Conservation (phyloP, 2,113 vertebrate genomes). For the Scomber colias region DNA sequence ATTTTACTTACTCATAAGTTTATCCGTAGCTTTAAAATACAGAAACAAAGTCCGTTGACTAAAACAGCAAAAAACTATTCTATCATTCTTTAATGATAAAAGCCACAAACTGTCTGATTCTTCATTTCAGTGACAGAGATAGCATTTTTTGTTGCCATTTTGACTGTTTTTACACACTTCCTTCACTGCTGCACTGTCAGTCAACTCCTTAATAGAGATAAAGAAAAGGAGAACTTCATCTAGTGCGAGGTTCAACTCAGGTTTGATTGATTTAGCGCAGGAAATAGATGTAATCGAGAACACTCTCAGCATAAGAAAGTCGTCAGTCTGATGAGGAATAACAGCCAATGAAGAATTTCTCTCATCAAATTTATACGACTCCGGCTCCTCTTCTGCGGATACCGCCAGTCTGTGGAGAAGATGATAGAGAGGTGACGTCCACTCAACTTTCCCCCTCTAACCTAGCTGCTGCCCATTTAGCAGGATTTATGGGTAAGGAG, state of each 20-base stretch:
- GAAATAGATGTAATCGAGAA: constrained; percentile 67
- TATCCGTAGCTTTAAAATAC: neutral
- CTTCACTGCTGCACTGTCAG: neutral
- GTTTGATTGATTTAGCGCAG: constrained; percentile 61
- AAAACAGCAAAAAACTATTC: neutral
- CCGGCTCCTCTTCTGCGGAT: constrained; percentile 54
- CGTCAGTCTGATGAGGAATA: constrained; percentile 46
- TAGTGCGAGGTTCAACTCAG: constrained; percentile 17
- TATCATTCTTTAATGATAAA: neutral
- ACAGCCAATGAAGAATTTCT: constrained; percentile 34
- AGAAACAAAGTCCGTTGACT: neutral
- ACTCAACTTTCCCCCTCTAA: constrained; percentile 41
- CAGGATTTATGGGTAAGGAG: constrained; percentile 79
- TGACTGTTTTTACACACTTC: neutral
- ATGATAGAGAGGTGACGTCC: constrained; percentile 71
- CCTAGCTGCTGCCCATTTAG: constrained; percentile 79
- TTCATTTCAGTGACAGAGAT: neutral
- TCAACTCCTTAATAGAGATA: constrained; percentile 29
- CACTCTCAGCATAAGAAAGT: constrained; percentile 44
- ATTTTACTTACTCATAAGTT: neutral
- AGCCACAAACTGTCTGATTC: neutral
- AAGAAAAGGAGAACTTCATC: constrained; percentile 12
- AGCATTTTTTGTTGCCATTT: neutral
- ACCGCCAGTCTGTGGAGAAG: constrained; percentile 24
- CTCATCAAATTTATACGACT: constrained; percentile 51